Conservation (phyloP, 2,888 invertebrate species). For the Acleris sparsana region DNA sequence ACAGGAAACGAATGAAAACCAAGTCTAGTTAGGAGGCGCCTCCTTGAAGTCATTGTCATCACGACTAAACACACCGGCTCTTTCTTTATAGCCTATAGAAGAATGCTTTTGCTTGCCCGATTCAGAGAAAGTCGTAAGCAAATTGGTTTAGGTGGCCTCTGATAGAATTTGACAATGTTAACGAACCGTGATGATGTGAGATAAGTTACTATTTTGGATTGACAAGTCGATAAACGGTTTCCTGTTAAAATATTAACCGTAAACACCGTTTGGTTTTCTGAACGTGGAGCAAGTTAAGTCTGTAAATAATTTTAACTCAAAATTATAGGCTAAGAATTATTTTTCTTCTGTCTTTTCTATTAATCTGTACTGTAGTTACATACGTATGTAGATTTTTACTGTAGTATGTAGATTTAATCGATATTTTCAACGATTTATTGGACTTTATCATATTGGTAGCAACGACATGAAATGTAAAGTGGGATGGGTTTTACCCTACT, state of each 20-base stretch:
- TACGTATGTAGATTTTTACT: too few relatives aligned
- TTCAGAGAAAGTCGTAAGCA: neutral
- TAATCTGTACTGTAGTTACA: too few relatives aligned
- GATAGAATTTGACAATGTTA: slow-evolving; percentile 23
- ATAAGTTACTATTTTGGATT: slow-evolving; percentile 12
- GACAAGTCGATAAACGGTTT: slow-evolving; percentile 24
- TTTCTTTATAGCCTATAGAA: neutral
- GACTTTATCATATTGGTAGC: too few relatives aligned
- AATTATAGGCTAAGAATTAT: too few relatives aligned
- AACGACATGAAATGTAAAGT: too few relatives aligned
- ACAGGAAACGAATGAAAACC: slow-evolving; percentile 28
- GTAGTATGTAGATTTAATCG: too few relatives aligned
- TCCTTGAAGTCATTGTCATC: slow-evolving; percentile 6
- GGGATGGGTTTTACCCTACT: too few relatives aligned
- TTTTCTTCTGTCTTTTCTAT: too few relatives aligned
- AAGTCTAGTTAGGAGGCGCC: slow-evolving; percentile 6
- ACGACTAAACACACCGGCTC: neutral
- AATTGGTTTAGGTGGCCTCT: neutral
- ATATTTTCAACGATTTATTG: too few relatives aligned
- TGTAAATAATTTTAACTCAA: too few relatives aligned
- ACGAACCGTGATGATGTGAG: slow-evolving; percentile 19
- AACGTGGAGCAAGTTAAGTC: too few relatives aligned
- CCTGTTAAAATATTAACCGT: slow-evolving; percentile 6
- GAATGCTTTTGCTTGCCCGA: neutral
- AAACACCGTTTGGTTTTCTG: neutral